Evolutionary conservation across 2,113 vertebrate genomes (phyloP).

Genomic region (Leptocoma aspasia): DNA sequence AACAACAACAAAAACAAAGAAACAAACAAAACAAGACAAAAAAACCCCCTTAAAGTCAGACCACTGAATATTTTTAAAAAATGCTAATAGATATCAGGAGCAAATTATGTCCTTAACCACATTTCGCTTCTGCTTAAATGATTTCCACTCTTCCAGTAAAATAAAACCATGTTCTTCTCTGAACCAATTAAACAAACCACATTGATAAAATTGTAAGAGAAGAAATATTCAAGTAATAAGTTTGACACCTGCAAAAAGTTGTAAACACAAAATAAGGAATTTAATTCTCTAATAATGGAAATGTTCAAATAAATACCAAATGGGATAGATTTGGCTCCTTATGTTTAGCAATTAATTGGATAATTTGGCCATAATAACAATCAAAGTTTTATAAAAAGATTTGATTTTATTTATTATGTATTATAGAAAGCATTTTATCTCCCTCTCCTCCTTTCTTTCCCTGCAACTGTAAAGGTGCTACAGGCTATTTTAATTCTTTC

Average conservation of each 20-base stretch:
- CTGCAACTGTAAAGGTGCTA: background rate
- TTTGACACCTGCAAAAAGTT: background rate
- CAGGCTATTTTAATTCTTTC: background rate
- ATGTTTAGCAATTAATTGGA: background rate
- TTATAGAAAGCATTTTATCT: background rate
- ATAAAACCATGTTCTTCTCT: background rate
- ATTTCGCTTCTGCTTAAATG: background rate
- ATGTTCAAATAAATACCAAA: background rate
- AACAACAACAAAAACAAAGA: background rate
- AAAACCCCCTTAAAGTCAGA: background rate
- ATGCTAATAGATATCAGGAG: background rate
- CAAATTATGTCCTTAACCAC: background rate
- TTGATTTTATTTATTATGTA: background rate
- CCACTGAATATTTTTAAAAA: background rate
- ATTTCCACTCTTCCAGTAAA: background rate
- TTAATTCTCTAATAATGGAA: background rate
- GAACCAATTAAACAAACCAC: background rate
- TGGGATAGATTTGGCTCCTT: background rate
- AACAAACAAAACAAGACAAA: background rate
- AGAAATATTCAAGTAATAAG: background rate
- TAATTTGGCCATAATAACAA: background rate
- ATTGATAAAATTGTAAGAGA: background rate
- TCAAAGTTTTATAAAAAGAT: background rate
- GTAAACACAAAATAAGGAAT: background rate
- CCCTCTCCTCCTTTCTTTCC: background rate